Evolutionary conservation across 2,888 invertebrate species (phyloP), one percentile per base, ranked within the genome.

Genomic region (Lochmaea crataegi): DNA sequence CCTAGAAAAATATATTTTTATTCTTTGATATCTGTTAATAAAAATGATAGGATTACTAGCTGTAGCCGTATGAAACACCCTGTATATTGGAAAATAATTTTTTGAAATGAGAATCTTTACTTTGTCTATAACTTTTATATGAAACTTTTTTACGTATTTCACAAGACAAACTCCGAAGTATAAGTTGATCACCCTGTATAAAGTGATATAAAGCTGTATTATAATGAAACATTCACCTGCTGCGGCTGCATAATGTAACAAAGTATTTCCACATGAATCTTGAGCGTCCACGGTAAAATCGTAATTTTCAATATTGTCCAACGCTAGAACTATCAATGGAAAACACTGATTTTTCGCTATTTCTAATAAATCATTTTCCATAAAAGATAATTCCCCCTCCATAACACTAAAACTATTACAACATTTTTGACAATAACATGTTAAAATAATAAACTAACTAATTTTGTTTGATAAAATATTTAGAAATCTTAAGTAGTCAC

Each of bases 281-380:
- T 76, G 76, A 48, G 73, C 74, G 68, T 82, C 77, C 9, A 82
- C 75, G 60, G 76, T 76, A 65, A 79, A 76, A 68, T 76, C 69
- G 65, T 82, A 82, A n/a, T 80, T 64, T 5, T 77, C 74, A 65
- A 80, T 72, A 65, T 82, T 79, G 61, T 82, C 80, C 51, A 82
- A 68, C 10, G 79, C 80, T 57, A 81, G 26, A 58, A 79, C 78
- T 32, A 81, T 63, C 38, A 80, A 71, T 2, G 77, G 74, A 67
- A 80, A 78, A 73, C 77, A 78, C n/a, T 76, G 75, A 58, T 77
- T 80, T 58, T 51, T 65, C 22, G 80, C 81, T 48, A 80, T 77
- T 53, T 80, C 77, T 18, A 75, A 73, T 51, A 79, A 75, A 76
- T 80, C 77, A 72, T 79, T 77, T 75, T 80, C 79, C 79, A 80